These are phyloP conservation scores for Cheilosia variabilis DNA, from an alignment of 2,888 invertebrate species.

Conservation along the genomic window DNA sequence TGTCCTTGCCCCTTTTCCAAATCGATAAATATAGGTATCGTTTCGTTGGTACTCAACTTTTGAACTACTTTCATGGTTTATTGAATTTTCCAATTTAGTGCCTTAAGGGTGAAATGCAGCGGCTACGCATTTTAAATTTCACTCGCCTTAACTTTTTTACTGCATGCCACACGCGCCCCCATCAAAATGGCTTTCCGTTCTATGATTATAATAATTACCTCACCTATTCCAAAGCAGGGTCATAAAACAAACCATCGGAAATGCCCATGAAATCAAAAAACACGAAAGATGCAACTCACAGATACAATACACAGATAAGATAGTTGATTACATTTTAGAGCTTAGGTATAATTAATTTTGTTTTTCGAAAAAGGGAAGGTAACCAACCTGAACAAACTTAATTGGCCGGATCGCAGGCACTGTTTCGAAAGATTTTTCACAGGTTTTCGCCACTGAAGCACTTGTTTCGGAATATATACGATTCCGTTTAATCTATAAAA, in stretches of 20 bases:
- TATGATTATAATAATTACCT: conserved; percentile 45
- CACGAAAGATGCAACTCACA: conserved; percentile 46
- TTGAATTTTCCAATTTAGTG: conserved; percentile 59
- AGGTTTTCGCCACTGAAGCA: conserved; percentile 31
- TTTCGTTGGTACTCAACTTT: conserved; percentile 37
- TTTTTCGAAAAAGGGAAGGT: conserved; percentile 14
- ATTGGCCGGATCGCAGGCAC: conserved; percentile 34
- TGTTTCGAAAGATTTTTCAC: conserved; percentile 13
- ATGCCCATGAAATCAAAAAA: conserved; percentile 56
- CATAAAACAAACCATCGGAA: conserved; percentile 35
- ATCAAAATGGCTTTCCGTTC: conserved; percentile 6
- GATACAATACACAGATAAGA: conserved; percentile 15
- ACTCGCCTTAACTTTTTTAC: neutral
- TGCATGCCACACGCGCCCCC: conserved; percentile 14
- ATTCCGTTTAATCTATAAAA: conserved; percentile 2
- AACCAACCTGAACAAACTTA: conserved; percentile 69
- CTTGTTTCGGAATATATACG: conserved; percentile 10
- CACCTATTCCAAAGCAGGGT: conserved; percentile 30
- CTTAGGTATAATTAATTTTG: conserved; percentile 37
- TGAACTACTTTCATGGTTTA: conserved; percentile 42
- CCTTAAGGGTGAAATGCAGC: conserved; percentile 2
- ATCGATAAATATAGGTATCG: conserved; percentile 49
- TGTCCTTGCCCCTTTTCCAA: conserved; percentile 59
- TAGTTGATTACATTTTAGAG: conserved; percentile 18
- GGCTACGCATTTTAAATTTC: conserved; percentile 1